Percentiles rank a stretch among this genome's conserved stretches.
Conservation (phyloP, 2,797 vertebrate genomes). For the Sternarchorhynchus goeldii region DNA sequence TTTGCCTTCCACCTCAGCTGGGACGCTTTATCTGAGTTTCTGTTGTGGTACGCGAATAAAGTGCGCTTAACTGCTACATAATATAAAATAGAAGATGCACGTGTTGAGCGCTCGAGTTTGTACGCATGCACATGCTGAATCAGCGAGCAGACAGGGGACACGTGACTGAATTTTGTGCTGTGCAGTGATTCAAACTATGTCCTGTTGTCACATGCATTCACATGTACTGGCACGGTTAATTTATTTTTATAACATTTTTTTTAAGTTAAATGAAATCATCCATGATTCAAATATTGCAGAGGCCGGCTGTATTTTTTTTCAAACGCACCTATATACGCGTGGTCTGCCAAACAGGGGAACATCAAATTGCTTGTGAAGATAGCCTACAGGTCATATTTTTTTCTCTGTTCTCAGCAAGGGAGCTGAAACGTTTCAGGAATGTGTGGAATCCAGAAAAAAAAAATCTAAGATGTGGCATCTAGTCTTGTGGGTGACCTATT, state of each 20-base stretch:
- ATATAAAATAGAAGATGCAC: constrained; percentile 11
- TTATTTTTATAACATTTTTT: no score
- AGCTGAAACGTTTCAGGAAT: constrained; percentile 67
- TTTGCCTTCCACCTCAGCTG: constrained; percentile 25
- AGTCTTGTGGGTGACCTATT: constrained; percentile 61
- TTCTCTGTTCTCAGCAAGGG: constrained; percentile 40
- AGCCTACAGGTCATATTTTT: constrained; percentile 64
- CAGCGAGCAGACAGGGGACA: constrained; percentile 20
- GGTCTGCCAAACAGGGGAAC: constrained; percentile 43
- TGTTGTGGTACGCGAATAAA: constrained; percentile 19
- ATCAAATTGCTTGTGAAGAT: constrained; percentile 53
- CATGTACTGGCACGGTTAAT: no score
- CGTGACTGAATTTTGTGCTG: constrained; percentile 15
- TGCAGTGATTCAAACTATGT: background rate
- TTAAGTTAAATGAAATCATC: no score
- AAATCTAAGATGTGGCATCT: constrained; percentile 71
- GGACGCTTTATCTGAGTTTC: background rate
- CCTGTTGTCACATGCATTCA: background rate
- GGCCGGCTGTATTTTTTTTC: constrained; percentile 28
- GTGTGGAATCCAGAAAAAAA: constrained; percentile 62
- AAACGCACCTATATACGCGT: background rate
- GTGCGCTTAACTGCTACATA: constrained; percentile 20
- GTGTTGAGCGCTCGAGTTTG: no score
- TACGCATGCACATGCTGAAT: constrained; percentile 30
- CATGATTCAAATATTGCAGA: background rate